Evolutionary conservation across 2,113 vertebrate genomes (phyloP), one percentile per base, ranked within the genome.

Genomic region (Sinocyclocheilus rhinocerous): DNA sequence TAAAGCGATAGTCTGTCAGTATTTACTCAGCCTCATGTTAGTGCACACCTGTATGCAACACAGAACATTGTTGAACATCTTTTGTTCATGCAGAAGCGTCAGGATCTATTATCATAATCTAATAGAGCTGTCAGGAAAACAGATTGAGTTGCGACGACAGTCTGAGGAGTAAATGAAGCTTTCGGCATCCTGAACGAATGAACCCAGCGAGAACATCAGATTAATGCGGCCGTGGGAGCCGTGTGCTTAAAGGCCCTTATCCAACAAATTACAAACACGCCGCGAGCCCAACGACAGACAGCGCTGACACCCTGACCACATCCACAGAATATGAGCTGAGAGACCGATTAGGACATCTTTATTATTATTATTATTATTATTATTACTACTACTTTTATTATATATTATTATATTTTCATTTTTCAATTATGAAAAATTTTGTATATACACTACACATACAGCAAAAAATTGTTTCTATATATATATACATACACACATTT

Each of bases 191-290:
- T 33, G 81, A 78, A 65, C 16, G 26, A 59, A 83, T 83, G 33
- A 59, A 78, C 42, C 61, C 57, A 36, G 24, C 8, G 81, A 78
- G 36, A 63, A 39, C 75, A 48, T n/a, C 65, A 73, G 75, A 84
- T 84, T 79, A 84, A 87, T 63, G 65, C 6, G 75, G 36, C n/a
- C n/a, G 29, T 8, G 45, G 45, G 67, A 72, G 72, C 65, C 6
- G 61, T 3, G 24, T 29, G 69, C 39, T 84, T 84, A 84, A 87
- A 48, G 81, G 15, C 42, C 86, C 76, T 29, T 36, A 73, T 45
- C 76, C 42, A 3, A 73, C 52, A 73, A 84, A 87, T 73, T 73
- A 87, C 81, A 72, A 63, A 80, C 86, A 78, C 42, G 36, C 75
- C 52, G 10, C 15, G 1, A 11, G 18, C 18, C 52, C 1, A 20